A percentile compares a stretch with the other conserved stretches of the same genome.
Conservation (phyloP, 1,140 invertebrate genomes). For the Myzus persicae region DNA sequence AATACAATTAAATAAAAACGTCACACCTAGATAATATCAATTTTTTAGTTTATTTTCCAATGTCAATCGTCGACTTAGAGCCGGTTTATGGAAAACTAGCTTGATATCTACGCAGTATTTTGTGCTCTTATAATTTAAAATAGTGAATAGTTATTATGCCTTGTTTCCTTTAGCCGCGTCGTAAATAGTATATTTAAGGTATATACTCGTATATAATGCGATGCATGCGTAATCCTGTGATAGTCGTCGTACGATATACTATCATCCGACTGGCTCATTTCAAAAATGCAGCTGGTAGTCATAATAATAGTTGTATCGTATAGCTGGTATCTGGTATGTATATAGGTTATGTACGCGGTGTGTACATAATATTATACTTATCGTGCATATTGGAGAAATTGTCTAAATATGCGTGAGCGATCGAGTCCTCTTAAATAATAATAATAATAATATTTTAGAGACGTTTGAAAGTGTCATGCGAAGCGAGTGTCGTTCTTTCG, state of each 20-base stretch:
- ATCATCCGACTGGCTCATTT: neutral
- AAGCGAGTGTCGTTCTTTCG: slow-evolving; percentile 1
- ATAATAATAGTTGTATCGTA: neutral
- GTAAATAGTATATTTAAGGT: neutral
- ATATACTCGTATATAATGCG: neutral
- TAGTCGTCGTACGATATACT: neutral
- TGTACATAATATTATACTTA: neutral
- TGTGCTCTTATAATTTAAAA: neutral
- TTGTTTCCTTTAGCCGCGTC: neutral
- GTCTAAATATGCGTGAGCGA: neutral
- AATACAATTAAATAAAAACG: neutral
- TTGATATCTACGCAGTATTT: neutral
- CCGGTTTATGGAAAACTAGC: neutral
- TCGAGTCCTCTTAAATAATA: neutral
- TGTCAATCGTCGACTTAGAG: neutral
- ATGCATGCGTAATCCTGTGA: neutral
- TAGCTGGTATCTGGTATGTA: neutral
- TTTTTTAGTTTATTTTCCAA: neutral
- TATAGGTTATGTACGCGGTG: too few species aligned
- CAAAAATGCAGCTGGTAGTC: neutral
- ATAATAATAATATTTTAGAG: neutral
- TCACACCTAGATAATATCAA: neutral
- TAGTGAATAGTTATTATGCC: neutral
- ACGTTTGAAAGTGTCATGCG: slow-evolving; percentile 13
- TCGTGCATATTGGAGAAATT: neutral